A percentile compares a stretch with the other conserved stretches of the same genome.
These are phyloP conservation scores for Sinelater perroti DNA, from an alignment of 2,888 invertebrate species.

Conservation along the genomic window DNA sequence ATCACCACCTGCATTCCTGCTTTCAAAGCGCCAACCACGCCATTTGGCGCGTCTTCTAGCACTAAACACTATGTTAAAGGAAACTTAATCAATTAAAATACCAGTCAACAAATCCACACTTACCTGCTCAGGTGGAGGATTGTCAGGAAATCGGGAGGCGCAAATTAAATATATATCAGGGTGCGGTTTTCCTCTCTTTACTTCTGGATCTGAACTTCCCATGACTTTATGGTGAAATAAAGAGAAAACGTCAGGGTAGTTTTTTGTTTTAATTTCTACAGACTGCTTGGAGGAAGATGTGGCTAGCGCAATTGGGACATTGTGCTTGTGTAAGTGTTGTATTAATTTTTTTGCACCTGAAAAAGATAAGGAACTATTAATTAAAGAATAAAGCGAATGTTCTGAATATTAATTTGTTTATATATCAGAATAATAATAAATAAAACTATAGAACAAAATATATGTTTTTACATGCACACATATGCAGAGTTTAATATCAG, in stretches of 20 bases:
- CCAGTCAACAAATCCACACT: slow-evolving; percentile 1
- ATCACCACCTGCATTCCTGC: slow-evolving; percentile 72
- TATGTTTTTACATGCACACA: no score
- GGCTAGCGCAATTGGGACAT: slow-evolving; percentile 74
- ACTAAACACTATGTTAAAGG: slow-evolving; percentile 67
- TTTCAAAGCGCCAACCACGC: slow-evolving; percentile 66
- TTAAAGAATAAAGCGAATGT: no score
- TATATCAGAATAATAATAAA: no score
- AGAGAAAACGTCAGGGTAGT: slow-evolving; percentile 63
- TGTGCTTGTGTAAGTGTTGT: slow-evolving; percentile 67
- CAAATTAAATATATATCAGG: slow-evolving; percentile 75
- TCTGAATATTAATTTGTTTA: no score
- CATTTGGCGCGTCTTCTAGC: slow-evolving; percentile 74
- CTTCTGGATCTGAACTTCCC: slow-evolving; percentile 72
- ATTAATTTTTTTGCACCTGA: slow-evolving; percentile 68
- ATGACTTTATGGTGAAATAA: slow-evolving; percentile 69
- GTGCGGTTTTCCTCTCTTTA: slow-evolving; percentile 74
- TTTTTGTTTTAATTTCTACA: slow-evolving; percentile 65
- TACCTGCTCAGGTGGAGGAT: slow-evolving; percentile 59
- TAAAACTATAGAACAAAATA: no score
- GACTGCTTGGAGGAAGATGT: slow-evolving; percentile 70
- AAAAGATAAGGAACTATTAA: slow-evolving; percentile 27
- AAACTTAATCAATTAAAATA: slow-evolving; percentile 14
- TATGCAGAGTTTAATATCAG: no score
- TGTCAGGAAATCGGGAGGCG: slow-evolving; percentile 67